Evolutionary conservation across 2,888 invertebrate species (phyloP), one percentile per base, ranked within the genome.

Genomic region (Gari tellinella): DNA sequence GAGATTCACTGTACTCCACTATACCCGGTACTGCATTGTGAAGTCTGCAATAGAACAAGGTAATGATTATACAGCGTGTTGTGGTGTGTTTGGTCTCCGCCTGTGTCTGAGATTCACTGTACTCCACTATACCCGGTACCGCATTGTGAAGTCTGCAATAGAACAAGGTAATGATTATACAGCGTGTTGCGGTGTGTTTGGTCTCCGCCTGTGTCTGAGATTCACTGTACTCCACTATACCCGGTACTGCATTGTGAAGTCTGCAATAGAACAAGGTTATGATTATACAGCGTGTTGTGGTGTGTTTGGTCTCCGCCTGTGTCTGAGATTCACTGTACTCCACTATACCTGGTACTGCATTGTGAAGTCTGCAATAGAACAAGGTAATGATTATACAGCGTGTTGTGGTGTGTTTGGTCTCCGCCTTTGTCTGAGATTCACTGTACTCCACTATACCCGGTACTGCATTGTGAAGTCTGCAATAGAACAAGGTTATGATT

Each of bases 111-210:
- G 31, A 31, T 31, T 31, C 31, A 31, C 31, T 31, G 31, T 53
- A 55, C 12, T 80, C 64, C 17, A 77, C 74, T 38, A 83, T 66
- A 21, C 52, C 21, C 61, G 68, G 25, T 69, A 63, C 48, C 46
- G 49, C 25, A 40, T 25, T 51, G 8, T 74, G 74, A 31, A 62
- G 41, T 17, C 62, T 62, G 62, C 8, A 37, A 48, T n/a, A n/a
- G n/a, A 19, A 19, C 2, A n/a, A 46, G 21, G 19, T 14, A 15
- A 23, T 2, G 5, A 19, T 21, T 17, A 21, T 1, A 1, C 80
- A 85, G 52, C 67, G 4, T 31, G 31, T 31, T 31, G 31, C 10
- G 4, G 10, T 10, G 10, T 31, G 31, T 10, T 31, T 31, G 31
- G 31, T 10, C 31, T 31, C 31, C 4, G 31, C 4, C 31, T 31